Evolutionary conservation across 2,113 vertebrate species (phyloP), one percentile per base, ranked within the genome.

Genomic region (Cichladusa arquata): DNA sequence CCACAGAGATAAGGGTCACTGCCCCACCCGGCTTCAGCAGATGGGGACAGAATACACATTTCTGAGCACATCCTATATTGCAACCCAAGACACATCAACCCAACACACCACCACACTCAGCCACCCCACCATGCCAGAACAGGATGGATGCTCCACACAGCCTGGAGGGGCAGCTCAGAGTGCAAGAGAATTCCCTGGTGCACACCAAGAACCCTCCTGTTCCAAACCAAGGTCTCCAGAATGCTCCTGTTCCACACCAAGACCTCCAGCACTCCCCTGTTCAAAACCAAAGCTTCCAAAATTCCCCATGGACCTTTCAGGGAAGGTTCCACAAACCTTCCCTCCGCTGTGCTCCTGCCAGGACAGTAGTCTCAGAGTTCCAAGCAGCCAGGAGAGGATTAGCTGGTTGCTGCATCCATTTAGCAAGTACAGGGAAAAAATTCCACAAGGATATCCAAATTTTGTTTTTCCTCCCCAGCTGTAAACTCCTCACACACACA

Each of bases 101-200:
- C 44, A 44, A 9, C 18, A 44, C 19, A 45, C 36, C 3, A 0
- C 25, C 9, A 16, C 34, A 14, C 19, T n/a, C 51, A 11, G 12
- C 72, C 31, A 31, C 19, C 29, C 53, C 16, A 3, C 0, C 0
- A 1, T 2, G 7, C 53, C 76, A 26, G 16, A 26, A 14, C 0
- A 3, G 38, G 7, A 16, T 0, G 57, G 77, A 14, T 13, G 34
- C 48, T 34, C 70, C 82, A 14, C 14, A 3, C 8, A 19, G 54
- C 38, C 34, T 5, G 5, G 15, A 57, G n/a, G 2, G 3, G 11
- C 54, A 57, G 81, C 51, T 34, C 22, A 11, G 40, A 31, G 23
- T 2, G 36, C 65, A 12, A 2, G 13, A 8, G 4, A 61, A 60
- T 14, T 24, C 36, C 36, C 66, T 17, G 18, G 4, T 14, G 65